Conservation (phyloP, 1,140 invertebrate genomes). For the Camponotus floridanus region DNA sequence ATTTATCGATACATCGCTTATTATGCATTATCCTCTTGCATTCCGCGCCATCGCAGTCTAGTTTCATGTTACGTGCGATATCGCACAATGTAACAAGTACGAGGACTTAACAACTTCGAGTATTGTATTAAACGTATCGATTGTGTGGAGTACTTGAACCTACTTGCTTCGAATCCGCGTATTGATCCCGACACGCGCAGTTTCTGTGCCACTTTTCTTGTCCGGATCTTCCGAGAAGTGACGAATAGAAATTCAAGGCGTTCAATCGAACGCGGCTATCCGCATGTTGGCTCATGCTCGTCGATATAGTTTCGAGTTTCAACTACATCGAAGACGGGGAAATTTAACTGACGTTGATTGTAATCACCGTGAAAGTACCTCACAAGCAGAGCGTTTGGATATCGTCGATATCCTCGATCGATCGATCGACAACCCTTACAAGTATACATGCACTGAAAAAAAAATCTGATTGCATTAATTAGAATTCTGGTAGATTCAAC, state of each 20-base stretch:
- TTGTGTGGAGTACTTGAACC: constrained; percentile 50
- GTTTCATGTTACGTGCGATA: neutral
- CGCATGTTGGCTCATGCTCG: constrained; percentile 16
- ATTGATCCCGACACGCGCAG: constrained; percentile 46
- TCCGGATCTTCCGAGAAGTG: constrained; percentile 36
- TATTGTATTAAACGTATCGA: constrained; percentile 48
- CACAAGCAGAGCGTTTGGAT: constrained; percentile 4
- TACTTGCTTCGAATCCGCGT: constrained; percentile 63
- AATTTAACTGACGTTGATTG: constrained; percentile 52
- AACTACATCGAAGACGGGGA: neutral
- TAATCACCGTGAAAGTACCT: constrained; percentile 17
- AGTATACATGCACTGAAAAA: too few species aligned
- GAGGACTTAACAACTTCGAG: constrained; percentile 25
- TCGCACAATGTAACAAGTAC: neutral
- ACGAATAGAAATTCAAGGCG: constrained; percentile 63
- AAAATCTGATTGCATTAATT: too few species aligned
- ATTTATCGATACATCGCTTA: neutral
- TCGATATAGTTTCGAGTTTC: constrained; percentile 31
- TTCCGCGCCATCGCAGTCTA: neutral
- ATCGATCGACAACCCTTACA: neutral
- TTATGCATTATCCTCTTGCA: neutral
- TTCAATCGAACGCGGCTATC: constrained; percentile 21
- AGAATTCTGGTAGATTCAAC: too few species aligned
- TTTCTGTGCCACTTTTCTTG: constrained; percentile 56
- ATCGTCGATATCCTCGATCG: neutral